phyloP scores from a whole-genome alignment of 2,797 vertebrate genomes.

The Mormyrops attenuatus region DNA sequence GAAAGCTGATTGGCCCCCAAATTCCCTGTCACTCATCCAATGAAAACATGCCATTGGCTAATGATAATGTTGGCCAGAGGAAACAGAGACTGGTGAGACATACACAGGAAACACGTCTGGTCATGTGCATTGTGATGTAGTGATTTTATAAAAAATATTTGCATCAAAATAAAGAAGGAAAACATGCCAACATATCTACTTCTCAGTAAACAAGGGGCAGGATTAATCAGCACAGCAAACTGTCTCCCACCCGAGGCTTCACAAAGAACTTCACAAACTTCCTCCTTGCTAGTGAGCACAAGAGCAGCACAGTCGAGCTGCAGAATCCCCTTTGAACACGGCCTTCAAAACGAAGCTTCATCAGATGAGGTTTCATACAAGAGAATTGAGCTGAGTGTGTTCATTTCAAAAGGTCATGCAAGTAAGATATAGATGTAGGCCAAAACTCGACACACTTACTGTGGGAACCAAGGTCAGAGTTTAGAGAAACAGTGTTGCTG shows the following conservation, averaged over 20 bases:
- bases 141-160: not conserved
- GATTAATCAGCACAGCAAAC: not conserved
- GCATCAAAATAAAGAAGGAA: not conserved
- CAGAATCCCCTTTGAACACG: not conserved
- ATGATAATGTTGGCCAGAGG: not conserved
- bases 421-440: not conserved
- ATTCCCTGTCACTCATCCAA: not conserved
- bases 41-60: not conserved
- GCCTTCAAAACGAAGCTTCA: not conserved
- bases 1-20: not conserved
- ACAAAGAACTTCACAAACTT: not conserved
- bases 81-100: not conserved
- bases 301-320: not conserved
- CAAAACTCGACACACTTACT: not conserved
- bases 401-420: slow-evolving; percentile 8
- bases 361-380: not conserved
- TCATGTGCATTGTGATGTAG: not conserved
- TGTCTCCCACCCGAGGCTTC: not conserved
- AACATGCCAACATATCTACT: not conserved
- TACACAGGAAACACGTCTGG: not conserved
- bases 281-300: not conserved
- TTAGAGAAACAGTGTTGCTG: not conserved
- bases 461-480: not conserved
- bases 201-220: not conserved
- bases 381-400: not conserved